Evolutionary conservation across 1,140 invertebrate genomes (phyloP).

Genomic region (Eupeodes corollae): DNA sequence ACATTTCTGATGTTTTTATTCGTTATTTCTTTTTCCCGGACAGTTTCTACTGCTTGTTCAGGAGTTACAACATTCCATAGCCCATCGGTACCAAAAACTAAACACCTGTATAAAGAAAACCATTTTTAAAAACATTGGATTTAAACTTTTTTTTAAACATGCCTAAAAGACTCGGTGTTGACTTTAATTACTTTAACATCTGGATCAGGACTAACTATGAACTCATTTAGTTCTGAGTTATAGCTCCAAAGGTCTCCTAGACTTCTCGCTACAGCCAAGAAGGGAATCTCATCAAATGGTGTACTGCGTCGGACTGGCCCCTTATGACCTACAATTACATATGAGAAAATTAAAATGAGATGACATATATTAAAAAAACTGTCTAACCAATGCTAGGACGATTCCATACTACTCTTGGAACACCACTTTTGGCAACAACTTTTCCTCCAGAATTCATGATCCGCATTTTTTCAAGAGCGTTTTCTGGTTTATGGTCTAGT

Average conservation of each 20-base stretch:
- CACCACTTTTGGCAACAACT: constrained; percentile 80
- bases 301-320: constrained; percentile 75
- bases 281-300: constrained; percentile 89
- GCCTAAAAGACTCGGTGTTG: constrained; percentile 59
- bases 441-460: constrained; percentile 83
- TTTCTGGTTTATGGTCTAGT: constrained; percentile 91
- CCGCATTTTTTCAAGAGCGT: constrained; percentile 66
- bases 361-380: constrained; percentile 16
- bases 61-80: constrained; percentile 90
- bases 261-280: constrained; percentile 88
- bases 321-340: constrained; percentile 30
- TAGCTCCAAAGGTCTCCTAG: constrained; percentile 96
- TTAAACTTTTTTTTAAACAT: constrained; percentile 6
- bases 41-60: constrained; percentile 70
- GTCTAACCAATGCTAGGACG: constrained; percentile 64
- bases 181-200: constrained; percentile 82
- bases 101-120: constrained; percentile 53
- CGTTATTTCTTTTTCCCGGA: constrained; percentile 67
- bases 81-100: constrained; percentile 93
- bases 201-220: constrained; percentile 94
- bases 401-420: constrained; percentile 94
- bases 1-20: constrained; percentile 52
- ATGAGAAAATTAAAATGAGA: neutral
- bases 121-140: neutral
- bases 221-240: constrained; percentile 76